phyloP scores from a whole-genome alignment of 2,113 vertebrate genomes.

The Budorcas taxicolor region DNA sequence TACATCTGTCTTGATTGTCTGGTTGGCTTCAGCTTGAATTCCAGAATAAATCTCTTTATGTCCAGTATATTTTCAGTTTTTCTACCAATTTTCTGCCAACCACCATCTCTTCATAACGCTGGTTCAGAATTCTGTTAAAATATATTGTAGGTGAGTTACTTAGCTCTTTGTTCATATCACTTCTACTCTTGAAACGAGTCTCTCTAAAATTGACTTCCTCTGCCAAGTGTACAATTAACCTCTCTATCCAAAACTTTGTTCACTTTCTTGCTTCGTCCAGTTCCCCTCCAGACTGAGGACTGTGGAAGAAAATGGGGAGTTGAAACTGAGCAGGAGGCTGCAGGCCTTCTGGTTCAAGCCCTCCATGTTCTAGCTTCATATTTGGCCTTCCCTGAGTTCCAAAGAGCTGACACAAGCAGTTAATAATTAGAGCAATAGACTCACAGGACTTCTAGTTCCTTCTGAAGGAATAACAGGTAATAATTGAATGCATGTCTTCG shows the following conservation, averaged over 20 bases:
- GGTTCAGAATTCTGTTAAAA: constrained; percentile 20
- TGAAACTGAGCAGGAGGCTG: background rate
- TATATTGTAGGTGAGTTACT: background rate
- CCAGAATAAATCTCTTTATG: constrained; percentile 46
- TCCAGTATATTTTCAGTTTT: constrained; percentile 29
- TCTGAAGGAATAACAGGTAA: background rate
- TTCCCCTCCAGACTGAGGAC: background rate
- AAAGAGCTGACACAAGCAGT: background rate
- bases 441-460: background rate
- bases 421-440: background rate
- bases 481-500: background rate
- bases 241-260: background rate
- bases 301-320: background rate
- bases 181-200: background rate
- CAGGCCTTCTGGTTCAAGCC: background rate
- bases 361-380: background rate
- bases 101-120: background rate
- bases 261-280: background rate
- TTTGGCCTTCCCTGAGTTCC: background rate
- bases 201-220: background rate
- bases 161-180: background rate
- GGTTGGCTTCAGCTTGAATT: constrained; percentile 12
- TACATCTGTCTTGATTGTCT: constrained; percentile 25
- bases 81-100: constrained; percentile 40
- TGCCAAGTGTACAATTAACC: background rate